Evolutionary conservation across 2,888 invertebrate species (phyloP), one percentile per base, ranked within the genome.

Genomic region (Chouioia cunea): DNA sequence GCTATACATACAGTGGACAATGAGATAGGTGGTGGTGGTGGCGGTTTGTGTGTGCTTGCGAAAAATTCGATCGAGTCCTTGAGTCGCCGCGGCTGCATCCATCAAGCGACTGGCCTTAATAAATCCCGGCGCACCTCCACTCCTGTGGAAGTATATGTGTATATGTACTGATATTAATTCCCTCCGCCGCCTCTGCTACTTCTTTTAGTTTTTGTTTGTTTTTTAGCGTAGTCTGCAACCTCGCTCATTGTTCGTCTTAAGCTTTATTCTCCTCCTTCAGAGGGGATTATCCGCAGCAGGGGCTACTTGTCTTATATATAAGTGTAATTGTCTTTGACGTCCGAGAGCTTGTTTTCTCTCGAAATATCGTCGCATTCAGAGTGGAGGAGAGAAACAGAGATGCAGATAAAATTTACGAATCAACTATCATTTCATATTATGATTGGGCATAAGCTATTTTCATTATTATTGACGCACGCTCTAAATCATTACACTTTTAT

Each of bases 21-120:
- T 65, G 57, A 57, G 57, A n/a, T 6, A 22, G n/a, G 1, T 14
- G 23, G 15, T 3, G 6, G 10, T 3, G 36, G 36, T 8, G 6
- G 36, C 12, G 36, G 10, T 27, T 27, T 10, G 15, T 23, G 52
- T 23, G 50, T n/a, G 47, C 46, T n/a, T 27, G 54, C 47, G 50
- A 69, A 63, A 57, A 68, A 63, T 68, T 48, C 68, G 44, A 48
- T 56, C 50, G 66, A 36, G 36, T 36, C 36, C 36, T 36, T 36
- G 36, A 36, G 36, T 43, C n/a, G 47, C 36, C 53, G 36, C 46
- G 20, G 46, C 16, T 20, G 58, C 62, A 59, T 70, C 69, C 47
- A 65, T 62, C 62, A 62, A 56, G 57, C 0, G 46, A 10, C n/a
- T 54, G 63, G 59, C 67, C 64, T 67, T 67, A 64, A 71, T 71